These are phyloP conservation scores for Pollenia amentaria DNA, from an alignment of 2,888 invertebrate genomes.

Conservation along the genomic window DNA sequence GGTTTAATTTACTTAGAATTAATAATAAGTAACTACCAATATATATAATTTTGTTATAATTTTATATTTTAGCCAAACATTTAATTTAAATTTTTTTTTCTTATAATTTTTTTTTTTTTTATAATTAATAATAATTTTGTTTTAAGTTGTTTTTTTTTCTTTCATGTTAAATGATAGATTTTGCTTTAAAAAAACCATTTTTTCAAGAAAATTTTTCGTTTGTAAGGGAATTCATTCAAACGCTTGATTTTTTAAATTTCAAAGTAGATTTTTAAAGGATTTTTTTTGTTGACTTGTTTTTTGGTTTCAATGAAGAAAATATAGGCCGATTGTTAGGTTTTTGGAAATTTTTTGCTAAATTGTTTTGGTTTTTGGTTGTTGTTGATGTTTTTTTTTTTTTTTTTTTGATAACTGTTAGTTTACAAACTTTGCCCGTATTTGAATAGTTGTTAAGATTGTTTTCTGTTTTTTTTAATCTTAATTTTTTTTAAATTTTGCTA, in stretches of 20 bases:
- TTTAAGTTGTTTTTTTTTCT: constrained; percentile 27
- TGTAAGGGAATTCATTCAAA: constrained; percentile 1
- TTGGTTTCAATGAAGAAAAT: constrained; percentile 29
- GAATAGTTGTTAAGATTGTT: constrained; percentile 61
- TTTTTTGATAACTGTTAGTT: constrained; percentile 39
- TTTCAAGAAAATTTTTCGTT: constrained; percentile 13
- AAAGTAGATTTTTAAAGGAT: constrained; percentile 20
- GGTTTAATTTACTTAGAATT: constrained; percentile 46
- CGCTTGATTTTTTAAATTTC: neutral
- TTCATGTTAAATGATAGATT: constrained; percentile 37
- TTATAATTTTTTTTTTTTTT: constrained; percentile 40
- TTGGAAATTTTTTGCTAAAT: constrained; percentile 74
- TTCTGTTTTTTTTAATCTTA: constrained; percentile 61
- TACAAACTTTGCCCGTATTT: constrained; percentile 64
- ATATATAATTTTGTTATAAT: constrained; percentile 65
- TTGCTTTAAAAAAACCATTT: constrained; percentile 36
- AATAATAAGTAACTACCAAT: constrained; percentile 70
- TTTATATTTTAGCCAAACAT: constrained; percentile 65
- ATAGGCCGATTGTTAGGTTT: constrained; percentile 59
- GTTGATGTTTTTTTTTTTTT: constrained; percentile 29
- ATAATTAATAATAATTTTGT: constrained; percentile 50
- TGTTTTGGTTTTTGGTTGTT: constrained; percentile 43
- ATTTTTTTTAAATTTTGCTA: constrained; percentile 80
- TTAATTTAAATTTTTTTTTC: constrained; percentile 45
- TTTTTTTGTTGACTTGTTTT: constrained; percentile 11